Percentiles rank a stretch among this genome's conserved stretches.
Evolutionary conservation across 2,888 invertebrate species (phyloP).

Genomic region (Sylvicola fuscatus): DNA sequence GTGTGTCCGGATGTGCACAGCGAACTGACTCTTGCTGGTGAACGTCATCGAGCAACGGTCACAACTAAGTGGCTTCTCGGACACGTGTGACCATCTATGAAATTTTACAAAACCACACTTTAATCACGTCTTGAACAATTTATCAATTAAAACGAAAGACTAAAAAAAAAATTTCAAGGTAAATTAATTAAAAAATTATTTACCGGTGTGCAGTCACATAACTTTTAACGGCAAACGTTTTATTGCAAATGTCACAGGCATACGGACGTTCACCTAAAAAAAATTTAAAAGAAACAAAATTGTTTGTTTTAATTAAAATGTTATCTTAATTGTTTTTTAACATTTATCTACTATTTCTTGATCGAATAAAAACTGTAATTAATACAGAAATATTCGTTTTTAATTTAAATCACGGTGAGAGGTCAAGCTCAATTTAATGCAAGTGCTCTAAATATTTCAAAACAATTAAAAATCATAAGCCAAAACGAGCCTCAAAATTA

Average conservation of each 20-base stretch:
- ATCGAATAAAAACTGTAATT: constrained; percentile 6
- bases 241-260: constrained; percentile 59
- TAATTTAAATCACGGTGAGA: no score
- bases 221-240: constrained; percentile 61
- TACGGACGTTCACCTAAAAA: constrained; percentile 48
- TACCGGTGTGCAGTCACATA: constrained; percentile 58
- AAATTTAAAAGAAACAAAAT: constrained; percentile 10
- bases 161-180: neutral
- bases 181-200: constrained; percentile 4
- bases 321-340: no score
- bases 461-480: no score
- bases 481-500: no score
- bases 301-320: no score
- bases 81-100: constrained; percentile 51
- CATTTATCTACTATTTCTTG: no score
- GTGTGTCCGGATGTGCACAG: constrained; percentile 55
- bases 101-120: no score
- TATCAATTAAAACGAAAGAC: neutral
- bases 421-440: no score
- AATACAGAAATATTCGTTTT: constrained; percentile 11
- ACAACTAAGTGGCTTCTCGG: constrained; percentile 52
- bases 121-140: neutral
- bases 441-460: no score
- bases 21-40: constrained; percentile 53
- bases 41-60: constrained; percentile 51